Conservation (phyloP, 1,140 invertebrate species). For the Pachypsylla venusta region DNA sequence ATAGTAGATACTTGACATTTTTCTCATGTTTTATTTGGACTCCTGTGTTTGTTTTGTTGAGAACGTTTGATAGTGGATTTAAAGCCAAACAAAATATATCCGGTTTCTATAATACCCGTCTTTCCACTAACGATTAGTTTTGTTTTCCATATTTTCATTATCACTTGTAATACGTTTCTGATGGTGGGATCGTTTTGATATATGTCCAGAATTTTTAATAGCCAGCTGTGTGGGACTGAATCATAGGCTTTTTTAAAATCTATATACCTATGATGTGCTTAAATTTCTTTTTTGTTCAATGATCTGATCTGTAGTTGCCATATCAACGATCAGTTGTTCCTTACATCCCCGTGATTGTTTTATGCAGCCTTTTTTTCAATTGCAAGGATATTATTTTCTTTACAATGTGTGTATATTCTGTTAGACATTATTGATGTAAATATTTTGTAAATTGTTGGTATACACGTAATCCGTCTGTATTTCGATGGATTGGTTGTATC, state of each 20-base stretch:
- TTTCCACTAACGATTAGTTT: background rate
- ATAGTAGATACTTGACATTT: background rate
- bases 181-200: constrained; percentile 16
- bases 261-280: constrained; percentile 17
- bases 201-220: constrained; percentile 12
- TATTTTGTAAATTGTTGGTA: constrained; percentile 9
- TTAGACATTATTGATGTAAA: constrained; percentile 16
- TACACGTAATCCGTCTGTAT: constrained; percentile 1
- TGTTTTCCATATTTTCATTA: background rate
- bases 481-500: background rate
- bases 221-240: background rate
- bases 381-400: constrained; percentile 17
- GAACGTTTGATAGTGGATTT: background rate
- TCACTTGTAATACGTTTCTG: background rate
- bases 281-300: constrained; percentile 16
- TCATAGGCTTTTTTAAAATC: constrained; percentile 22
- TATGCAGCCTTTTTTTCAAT: constrained; percentile 23
- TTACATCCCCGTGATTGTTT: constrained; percentile 19
- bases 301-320: constrained; percentile 16
- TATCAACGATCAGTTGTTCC: constrained; percentile 21
- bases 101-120: background rate
- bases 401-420: constrained; percentile 16
- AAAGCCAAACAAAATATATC: constrained; percentile 11
- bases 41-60: background rate
- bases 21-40: background rate